These are phyloP conservation scores for Hemiprocne comata DNA, from an alignment of 2,113 vertebrate genomes.

Conservation along the genomic window DNA sequence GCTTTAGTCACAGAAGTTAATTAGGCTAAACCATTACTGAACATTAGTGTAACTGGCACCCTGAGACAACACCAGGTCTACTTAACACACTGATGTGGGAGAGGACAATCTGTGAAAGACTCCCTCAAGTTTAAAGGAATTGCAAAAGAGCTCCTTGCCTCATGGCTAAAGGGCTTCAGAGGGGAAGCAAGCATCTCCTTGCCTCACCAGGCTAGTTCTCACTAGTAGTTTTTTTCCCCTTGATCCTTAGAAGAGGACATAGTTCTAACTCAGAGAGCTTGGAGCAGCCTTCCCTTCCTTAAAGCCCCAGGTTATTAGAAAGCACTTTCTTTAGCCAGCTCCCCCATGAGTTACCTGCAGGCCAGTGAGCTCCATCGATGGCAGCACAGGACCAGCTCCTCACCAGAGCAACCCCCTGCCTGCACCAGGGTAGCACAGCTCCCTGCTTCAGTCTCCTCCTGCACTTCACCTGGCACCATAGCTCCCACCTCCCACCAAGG, in stretches of 20 bases:
- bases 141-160: not conserved
- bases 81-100: not conserved
- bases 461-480: accelerated
- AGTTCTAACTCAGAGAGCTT: not conserved
- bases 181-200: not conserved
- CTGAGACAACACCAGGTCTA: not conserved
- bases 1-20: not conserved
- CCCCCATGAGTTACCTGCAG: not conserved
- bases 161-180: not conserved
- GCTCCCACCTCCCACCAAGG: not conserved
- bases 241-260: not conserved
- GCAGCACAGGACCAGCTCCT: not conserved
- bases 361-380: accelerated
- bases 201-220: not conserved
- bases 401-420: not conserved
- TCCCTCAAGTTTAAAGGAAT: not conserved
- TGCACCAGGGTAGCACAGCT: accelerated
- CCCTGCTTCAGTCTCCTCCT: not conserved
- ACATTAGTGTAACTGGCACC: not conserved
- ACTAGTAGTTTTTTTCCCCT: not conserved
- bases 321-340: not conserved
- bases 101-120: not conserved
- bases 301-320: not conserved
- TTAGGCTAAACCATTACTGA: not conserved
- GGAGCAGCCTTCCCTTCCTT: not conserved